Conservation (phyloP, 2,113 vertebrate genomes). For the Taurulus bubalis region DNA sequence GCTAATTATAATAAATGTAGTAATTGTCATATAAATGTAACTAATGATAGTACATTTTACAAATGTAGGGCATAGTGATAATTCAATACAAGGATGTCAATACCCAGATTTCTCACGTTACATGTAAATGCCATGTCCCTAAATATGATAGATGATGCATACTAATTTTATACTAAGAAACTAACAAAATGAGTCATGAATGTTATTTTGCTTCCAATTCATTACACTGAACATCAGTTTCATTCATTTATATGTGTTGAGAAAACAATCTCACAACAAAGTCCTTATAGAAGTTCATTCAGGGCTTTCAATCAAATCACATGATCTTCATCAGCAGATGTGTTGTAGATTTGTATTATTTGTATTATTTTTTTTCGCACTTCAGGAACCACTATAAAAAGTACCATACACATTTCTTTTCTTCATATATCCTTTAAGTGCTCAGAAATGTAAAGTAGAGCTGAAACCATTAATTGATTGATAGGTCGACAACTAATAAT, state of each 20-base stretch:
- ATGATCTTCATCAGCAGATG: not conserved
- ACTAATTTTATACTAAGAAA: too few relatives aligned
- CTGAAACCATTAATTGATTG: not conserved
- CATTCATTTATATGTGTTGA: too few relatives aligned
- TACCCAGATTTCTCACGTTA: not conserved
- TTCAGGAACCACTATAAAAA: too few relatives aligned
- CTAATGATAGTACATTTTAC: too few relatives aligned
- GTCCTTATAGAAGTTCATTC: not conserved
- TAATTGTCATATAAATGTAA: not conserved
- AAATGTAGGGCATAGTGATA: not conserved
- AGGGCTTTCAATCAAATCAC: not conserved
- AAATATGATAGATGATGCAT: too few relatives aligned
- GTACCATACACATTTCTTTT: too few relatives aligned
- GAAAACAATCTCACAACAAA: not conserved
- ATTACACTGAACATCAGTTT: too few relatives aligned
- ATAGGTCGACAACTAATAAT: not conserved
- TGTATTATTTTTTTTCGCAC: not conserved
- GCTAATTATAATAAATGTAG: not conserved
- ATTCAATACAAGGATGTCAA: not conserved
- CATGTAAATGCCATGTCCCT: too few relatives aligned
- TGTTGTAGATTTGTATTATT: not conserved
- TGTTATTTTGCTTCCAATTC: not conserved
- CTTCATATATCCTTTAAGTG: not conserved
- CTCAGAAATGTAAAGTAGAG: not conserved
- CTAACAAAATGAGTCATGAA: not conserved